phyloP scores from a whole-genome alignment of 1,140 invertebrate species.

The Lanistes nyassanus region DNA sequence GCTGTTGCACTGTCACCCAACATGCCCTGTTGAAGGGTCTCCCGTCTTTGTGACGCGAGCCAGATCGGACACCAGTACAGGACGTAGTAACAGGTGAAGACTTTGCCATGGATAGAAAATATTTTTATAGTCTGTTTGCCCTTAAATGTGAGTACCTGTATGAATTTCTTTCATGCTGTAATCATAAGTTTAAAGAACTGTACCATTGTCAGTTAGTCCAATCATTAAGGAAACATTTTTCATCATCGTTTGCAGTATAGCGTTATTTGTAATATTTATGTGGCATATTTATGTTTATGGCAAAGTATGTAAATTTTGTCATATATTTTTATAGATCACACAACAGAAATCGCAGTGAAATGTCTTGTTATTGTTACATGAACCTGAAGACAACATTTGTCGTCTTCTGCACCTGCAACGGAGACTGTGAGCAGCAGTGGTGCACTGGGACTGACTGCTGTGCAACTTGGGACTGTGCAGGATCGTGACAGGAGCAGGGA shows the following conservation, averaged over 20 bases:
- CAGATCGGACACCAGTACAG: not conserved
- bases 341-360: too few relatives aligned
- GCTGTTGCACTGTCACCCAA: conserved; percentile 63
- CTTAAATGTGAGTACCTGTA: not conserved
- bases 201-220: too few relatives aligned
- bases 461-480: not conserved
- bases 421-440: not conserved
- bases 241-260: not conserved
- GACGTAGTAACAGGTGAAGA: not conserved
- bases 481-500: not conserved
- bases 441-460: conserved; percentile 3
- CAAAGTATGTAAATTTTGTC: too few relatives aligned
- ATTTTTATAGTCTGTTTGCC: too few relatives aligned
- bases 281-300: too few relatives aligned
- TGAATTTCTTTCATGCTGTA: not conserved
- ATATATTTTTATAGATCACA: too few relatives aligned
- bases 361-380: not conserved
- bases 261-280: not conserved
- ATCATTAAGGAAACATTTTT: not conserved
- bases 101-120: not conserved
- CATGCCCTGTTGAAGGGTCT: conserved; percentile 63
- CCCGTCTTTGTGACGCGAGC: conserved; percentile 34
- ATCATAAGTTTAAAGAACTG: not conserved
- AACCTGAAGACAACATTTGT: not conserved
- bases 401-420: not conserved